A percentile compares a stretch with the other conserved stretches of the same genome.
These are phyloP conservation scores for Spea hammondii DNA, from an alignment of 2,797 vertebrate species.

Conservation along the genomic window DNA sequence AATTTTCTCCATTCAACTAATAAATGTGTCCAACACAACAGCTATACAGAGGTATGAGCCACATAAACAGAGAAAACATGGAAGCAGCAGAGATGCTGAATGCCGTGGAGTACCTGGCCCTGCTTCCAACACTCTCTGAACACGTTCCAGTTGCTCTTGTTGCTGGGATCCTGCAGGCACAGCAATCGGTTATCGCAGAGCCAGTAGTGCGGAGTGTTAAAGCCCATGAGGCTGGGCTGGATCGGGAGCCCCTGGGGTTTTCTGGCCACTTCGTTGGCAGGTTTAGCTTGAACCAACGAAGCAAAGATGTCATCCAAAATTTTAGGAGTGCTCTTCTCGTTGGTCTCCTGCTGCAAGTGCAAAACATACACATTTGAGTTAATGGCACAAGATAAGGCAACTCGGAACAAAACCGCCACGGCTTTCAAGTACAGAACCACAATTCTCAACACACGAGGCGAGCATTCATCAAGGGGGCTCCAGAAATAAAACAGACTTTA, in stretches of 20 bases:
- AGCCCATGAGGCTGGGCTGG: conserved; percentile 72
- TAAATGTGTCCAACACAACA: too few relatives aligned
- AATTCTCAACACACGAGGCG: too few relatives aligned
- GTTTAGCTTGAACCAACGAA: conserved; percentile 73
- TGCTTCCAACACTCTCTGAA: conserved; percentile 79
- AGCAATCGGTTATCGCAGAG: conserved; percentile 73
- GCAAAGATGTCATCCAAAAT: conserved; percentile 79
- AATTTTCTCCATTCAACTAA: too few relatives aligned
- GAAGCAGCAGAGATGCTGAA: too few relatives aligned
- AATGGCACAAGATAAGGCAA: too few relatives aligned
- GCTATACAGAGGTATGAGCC: too few relatives aligned
- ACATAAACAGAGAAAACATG: too few relatives aligned
- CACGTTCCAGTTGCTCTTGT: conserved; percentile 77
- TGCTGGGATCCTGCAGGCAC: conserved; percentile 74
- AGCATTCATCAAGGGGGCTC: too few relatives aligned
- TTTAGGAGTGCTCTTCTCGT: conserved; percentile 73
- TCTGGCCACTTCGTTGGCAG: conserved; percentile 63
- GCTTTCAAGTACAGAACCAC: too few relatives aligned
- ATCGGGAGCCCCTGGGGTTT: conserved; percentile 69
- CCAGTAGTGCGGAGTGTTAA: conserved; percentile 76
- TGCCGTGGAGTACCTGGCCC: conserved; percentile 68
- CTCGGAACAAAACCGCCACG: too few relatives aligned
- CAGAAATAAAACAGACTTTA: too few relatives aligned
- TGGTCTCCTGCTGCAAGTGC: conserved; percentile 67
- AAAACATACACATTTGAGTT: too few relatives aligned